Evolutionary conservation across 2,797 vertebrate genomes (phyloP).

Genomic region (Myotis daubentonii): DNA sequence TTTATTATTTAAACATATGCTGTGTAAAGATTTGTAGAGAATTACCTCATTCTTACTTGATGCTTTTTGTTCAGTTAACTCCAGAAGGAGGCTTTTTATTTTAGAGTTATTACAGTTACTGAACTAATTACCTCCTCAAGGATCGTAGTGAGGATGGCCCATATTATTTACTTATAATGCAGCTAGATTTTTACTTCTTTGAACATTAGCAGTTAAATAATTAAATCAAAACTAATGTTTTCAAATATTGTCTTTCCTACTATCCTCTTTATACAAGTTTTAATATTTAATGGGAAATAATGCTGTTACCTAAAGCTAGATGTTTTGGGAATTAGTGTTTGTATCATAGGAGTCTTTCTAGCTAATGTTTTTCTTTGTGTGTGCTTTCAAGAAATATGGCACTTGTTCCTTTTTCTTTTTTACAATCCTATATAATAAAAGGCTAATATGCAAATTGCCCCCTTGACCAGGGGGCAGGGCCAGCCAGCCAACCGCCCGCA

Average conservation of each 20-base stretch:
- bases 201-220: slow-evolving; percentile 44
- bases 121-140: slow-evolving; percentile 23
- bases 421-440: not conserved
- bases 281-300: slow-evolving; percentile 52
- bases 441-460: too few species aligned
- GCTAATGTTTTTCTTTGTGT: slow-evolving; percentile 43
- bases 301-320: slow-evolving; percentile 24
- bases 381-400: not conserved
- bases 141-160: not conserved
- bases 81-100: slow-evolving; percentile 67
- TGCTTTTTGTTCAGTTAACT: slow-evolving; percentile 80
- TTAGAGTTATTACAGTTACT: slow-evolving; percentile 53
- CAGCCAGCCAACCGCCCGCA: too few species aligned
- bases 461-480: too few species aligned
- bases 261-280: not conserved
- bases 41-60: slow-evolving; percentile 75
- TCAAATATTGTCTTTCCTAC: not conserved
- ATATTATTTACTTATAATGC: slow-evolving; percentile 37
- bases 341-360: not conserved
- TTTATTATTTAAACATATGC: slow-evolving; percentile 87
- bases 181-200: slow-evolving; percentile 63
- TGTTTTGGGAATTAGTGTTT: slow-evolving; percentile 23
- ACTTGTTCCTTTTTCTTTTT: not conserved
- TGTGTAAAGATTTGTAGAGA: slow-evolving; percentile 83
- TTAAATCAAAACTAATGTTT: slow-evolving; percentile 58